Percentiles rank a stretch among this genome's conserved stretches.
phyloP scores from a whole-genome alignment of 1,140 invertebrate species.

The Gyrodactylus bullatarudis region DNA sequence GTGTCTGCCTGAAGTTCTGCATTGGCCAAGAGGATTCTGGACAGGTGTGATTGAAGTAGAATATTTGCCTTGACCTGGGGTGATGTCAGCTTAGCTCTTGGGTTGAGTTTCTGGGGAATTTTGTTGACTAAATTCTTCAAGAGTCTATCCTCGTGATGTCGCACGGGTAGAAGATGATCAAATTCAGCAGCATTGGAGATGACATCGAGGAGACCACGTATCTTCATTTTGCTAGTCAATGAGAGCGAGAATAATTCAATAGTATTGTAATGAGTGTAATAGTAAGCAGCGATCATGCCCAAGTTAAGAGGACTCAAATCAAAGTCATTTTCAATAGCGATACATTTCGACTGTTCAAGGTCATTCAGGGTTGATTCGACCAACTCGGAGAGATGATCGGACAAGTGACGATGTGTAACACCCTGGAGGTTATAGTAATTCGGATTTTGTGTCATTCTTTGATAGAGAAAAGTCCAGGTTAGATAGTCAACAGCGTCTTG shows the following conservation, averaged over 20 bases:
- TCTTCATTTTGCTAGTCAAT: slow-evolving; percentile 79
- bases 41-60: slow-evolving; percentile 69
- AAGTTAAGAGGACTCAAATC: slow-evolving; percentile 73
- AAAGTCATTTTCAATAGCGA: slow-evolving; percentile 86
- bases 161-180: slow-evolving; percentile 47
- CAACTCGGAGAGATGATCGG: slow-evolving; percentile 83
- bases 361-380: slow-evolving; percentile 79
- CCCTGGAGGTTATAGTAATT: slow-evolving; percentile 84
- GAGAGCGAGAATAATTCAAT: slow-evolving; percentile 91
- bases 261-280: slow-evolving; percentile 97
- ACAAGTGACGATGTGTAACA: slow-evolving; percentile 72
- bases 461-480: slow-evolving; percentile 93
- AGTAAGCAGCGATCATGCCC: slow-evolving; percentile 98
- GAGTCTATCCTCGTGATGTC: slow-evolving; percentile 68
- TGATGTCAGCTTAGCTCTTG: slow-evolving; percentile 44
- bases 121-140: slow-evolving; percentile 38
- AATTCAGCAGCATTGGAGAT: slow-evolving; percentile 89
- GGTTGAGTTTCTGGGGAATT: slow-evolving; percentile 39
- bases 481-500: slow-evolving; percentile 97
- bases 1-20: slow-evolving; percentile 87
- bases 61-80: slow-evolving; percentile 88
- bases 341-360: slow-evolving; percentile 76
- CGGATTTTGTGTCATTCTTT: slow-evolving; percentile 82
- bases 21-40: slow-evolving; percentile 46
- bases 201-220: slow-evolving; percentile 75